Evolutionary conservation across 2,113 vertebrate genomes (phyloP).

Genomic region (Synodontis membranacea): DNA sequence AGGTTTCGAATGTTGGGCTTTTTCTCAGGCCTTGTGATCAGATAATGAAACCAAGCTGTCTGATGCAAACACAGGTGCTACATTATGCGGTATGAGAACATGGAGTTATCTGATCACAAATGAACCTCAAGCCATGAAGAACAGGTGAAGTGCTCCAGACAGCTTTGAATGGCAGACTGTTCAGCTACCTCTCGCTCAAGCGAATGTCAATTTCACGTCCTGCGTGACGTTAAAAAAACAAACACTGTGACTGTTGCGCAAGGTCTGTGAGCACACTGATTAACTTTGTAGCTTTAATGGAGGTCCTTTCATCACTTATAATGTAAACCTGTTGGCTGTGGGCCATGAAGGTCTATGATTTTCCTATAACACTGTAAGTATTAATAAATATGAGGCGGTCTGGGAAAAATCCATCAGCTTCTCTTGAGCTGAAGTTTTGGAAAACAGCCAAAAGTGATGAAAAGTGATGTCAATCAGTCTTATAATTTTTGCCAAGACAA

Average conservation of each 20-base stretch:
- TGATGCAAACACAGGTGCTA: conserved; percentile 43
- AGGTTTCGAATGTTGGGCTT: conserved; percentile 22
- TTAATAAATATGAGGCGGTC: not conserved
- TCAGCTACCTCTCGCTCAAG: not conserved
- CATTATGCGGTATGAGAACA: conserved; percentile 53
- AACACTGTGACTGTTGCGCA: not conserved
- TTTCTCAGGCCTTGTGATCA: not conserved
- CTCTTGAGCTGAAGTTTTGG: not conserved
- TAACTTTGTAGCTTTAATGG: not conserved
- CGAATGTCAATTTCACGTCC: not conserved
- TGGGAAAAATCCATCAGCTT: not conserved
- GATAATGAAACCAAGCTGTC: conserved; percentile 20
- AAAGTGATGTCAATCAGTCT: not conserved
- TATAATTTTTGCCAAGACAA: not conserved
- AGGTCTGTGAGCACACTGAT: not conserved
- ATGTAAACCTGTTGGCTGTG: not conserved
- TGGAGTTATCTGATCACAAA: conserved; percentile 63
- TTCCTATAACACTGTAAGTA: not conserved
- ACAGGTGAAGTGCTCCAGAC: conserved; percentile 62
- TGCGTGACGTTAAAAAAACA: not conserved
- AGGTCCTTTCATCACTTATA: not conserved
- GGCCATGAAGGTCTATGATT: conserved; percentile 16
- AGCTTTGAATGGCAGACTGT: conserved; percentile 18
- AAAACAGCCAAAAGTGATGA: not conserved
- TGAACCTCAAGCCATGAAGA: conserved; percentile 58